phyloP scores from a whole-genome alignment of 2,113 vertebrate genomes.

The Lampris megalopsis region DNA sequence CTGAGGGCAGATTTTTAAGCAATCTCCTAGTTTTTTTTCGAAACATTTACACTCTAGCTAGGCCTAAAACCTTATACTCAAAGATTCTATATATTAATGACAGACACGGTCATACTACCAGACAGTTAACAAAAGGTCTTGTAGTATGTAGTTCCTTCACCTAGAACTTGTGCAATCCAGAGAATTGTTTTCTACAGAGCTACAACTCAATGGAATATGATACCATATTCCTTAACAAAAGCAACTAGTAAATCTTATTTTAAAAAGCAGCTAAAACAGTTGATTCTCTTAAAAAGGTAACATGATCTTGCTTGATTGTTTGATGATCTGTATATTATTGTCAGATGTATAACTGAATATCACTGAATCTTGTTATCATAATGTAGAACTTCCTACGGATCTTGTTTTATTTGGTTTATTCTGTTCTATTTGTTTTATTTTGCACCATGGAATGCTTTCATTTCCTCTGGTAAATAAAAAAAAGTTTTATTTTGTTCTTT shows the following conservation, averaged over 20 bases:
- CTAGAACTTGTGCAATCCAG: neutral
- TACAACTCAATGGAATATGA: neutral
- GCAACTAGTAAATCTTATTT: neutral
- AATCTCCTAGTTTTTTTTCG: neutral
- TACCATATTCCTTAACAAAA: neutral
- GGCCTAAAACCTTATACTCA: neutral
- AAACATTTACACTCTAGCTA: slow-evolving; percentile 1
- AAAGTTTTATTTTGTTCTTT: too few species aligned
- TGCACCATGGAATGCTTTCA: too few species aligned
- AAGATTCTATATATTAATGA: neutral
- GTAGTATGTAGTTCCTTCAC: neutral
- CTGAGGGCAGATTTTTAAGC: neutral
- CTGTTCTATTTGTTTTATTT: too few species aligned
- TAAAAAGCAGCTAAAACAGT: neutral
- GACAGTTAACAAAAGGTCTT: neutral
- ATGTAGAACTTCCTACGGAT: too few species aligned
- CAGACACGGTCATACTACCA: neutral
- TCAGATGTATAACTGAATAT: slow-evolving; percentile 6
- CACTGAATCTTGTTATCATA: neutral
- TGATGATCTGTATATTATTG: neutral
- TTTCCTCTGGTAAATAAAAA: too few species aligned
- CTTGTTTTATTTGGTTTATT: too few species aligned
- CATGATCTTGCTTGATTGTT: neutral
- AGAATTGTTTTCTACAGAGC: neutral
- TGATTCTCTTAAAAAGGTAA: neutral